A percentile compares a stretch with the other conserved stretches of the same genome.
These are phyloP conservation scores for Ypsolopha scabrella DNA, from an alignment of 2,888 invertebrate species.

Conservation along the genomic window DNA sequence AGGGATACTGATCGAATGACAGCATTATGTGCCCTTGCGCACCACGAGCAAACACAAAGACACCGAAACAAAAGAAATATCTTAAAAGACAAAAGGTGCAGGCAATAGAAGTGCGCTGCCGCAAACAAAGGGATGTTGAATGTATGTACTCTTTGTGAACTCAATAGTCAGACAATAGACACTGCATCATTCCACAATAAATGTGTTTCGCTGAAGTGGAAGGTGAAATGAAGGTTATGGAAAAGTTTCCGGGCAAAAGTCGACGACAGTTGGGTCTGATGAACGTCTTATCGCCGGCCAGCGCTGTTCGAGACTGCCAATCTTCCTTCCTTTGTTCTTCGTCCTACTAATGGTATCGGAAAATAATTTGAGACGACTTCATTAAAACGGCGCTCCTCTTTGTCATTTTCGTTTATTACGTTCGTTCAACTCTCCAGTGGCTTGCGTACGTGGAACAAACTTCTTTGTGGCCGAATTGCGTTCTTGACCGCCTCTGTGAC, in stretches of 20 bases:
- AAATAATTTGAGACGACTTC: conserved; percentile 1
- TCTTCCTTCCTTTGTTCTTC: conserved; percentile 46
- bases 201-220: neutral
- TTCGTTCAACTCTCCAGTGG: no score
- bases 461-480: no score
- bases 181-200: no score
- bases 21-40: conserved; percentile 9
- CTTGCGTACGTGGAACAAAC: no score
- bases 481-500: no score
- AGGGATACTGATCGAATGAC: neutral
- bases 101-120: conserved; percentile 32
- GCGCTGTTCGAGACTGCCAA: conserved; percentile 29
- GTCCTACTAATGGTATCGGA: conserved; percentile 32
- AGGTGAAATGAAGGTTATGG: neutral
- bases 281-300: neutral
- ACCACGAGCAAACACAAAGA: conserved; percentile 26
- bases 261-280: neutral
- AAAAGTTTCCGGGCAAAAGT: neutral
- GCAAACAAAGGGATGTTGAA: conserved; percentile 42
- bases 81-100: conserved; percentile 17
- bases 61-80: conserved; percentile 34
- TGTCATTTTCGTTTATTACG: no score
- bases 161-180: no score
- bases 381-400: no score
- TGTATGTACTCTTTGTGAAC: no score